Conservation (phyloP, 1,140 invertebrate genomes). For the Venustaconcha ellipsiformis region DNA sequence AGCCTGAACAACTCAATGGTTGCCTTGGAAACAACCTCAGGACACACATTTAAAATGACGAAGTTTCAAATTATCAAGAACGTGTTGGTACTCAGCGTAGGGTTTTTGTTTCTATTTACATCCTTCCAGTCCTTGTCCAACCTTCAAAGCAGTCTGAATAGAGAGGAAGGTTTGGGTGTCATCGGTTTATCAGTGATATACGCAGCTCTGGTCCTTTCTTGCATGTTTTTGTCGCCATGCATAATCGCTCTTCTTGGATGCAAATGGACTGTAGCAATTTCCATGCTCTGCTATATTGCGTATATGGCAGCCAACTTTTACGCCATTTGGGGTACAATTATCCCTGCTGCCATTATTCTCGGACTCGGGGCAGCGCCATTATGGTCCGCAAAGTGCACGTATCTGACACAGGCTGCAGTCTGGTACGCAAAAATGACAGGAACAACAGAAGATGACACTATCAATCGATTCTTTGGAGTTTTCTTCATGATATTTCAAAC, state of each 20-base stretch:
- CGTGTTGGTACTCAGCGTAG: slow-evolving; percentile 55
- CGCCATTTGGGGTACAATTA: slow-evolving; percentile 80
- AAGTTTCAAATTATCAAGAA: slow-evolving; percentile 58
- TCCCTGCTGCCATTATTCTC: slow-evolving; percentile 89
- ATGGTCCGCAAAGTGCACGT: slow-evolving; percentile 97
- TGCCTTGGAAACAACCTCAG: no score
- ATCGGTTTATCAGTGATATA: slow-evolving; percentile 82
- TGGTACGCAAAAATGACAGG: slow-evolving; percentile 73
- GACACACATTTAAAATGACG: slow-evolving; percentile 22
- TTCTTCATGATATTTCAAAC: slow-evolving; percentile 98
- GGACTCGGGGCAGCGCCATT: slow-evolving; percentile 94
- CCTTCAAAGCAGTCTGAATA: slow-evolving; percentile 63
- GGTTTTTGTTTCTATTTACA: slow-evolving; percentile 62
- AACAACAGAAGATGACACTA: slow-evolving; percentile 86
- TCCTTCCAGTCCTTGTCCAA: slow-evolving; percentile 61
- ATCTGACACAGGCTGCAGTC: slow-evolving; percentile 91
- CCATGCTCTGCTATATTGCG: slow-evolving; percentile 91
- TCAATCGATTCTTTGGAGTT: slow-evolving; percentile 96
- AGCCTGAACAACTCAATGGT: no score
- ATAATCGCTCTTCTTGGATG: slow-evolving; percentile 80
- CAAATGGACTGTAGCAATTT: slow-evolving; percentile 93
- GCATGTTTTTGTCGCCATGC: slow-evolving; percentile 89
- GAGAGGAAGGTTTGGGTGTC: slow-evolving; percentile 57
- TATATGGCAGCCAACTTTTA: slow-evolving; percentile 96
- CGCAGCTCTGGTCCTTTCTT: slow-evolving; percentile 88